phyloP scores from a whole-genome alignment of 1,140 invertebrate species.

The Gerris buenoi region DNA sequence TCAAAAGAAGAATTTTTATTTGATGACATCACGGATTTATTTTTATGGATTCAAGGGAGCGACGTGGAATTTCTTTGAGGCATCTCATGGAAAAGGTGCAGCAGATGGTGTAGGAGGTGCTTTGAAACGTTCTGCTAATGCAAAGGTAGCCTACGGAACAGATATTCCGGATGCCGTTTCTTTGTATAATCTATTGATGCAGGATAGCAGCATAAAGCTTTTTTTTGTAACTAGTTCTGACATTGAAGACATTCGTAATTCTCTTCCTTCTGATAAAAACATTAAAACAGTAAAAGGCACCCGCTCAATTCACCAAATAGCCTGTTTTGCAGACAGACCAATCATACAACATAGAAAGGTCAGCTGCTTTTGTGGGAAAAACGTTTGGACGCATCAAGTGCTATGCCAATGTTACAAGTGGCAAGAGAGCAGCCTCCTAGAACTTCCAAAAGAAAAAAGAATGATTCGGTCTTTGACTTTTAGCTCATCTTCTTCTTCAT shows the following conservation, averaged over 20 bases:
- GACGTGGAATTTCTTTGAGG: slow-evolving; percentile 31
- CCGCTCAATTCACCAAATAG: not conserved
- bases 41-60: slow-evolving; percentile 7
- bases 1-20: not conserved
- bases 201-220: not conserved
- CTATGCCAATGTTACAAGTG: not conserved
- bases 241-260: not conserved
- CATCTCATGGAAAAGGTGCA: slow-evolving; percentile 33
- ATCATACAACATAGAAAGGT: not conserved
- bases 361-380: not conserved
- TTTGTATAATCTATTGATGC: not conserved
- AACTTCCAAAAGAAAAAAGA: not conserved
- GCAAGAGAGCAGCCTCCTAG: not conserved
- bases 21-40: not conserved
- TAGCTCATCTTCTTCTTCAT: not conserved
- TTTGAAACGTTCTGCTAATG: slow-evolving; percentile 29
- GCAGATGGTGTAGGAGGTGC: slow-evolving; percentile 31
- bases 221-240: not conserved
- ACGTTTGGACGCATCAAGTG: not conserved
- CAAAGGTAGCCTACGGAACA: slow-evolving; percentile 24
- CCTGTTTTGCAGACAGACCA: not conserved
- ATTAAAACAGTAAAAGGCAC: not conserved
- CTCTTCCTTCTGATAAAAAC: not conserved
- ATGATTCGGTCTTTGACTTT: not conserved
- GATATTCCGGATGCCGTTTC: slow-evolving; percentile 22